phyloP scores from a whole-genome alignment of 2,888 invertebrate genomes.

The Cataglyphis rosenhaueri region DNA sequence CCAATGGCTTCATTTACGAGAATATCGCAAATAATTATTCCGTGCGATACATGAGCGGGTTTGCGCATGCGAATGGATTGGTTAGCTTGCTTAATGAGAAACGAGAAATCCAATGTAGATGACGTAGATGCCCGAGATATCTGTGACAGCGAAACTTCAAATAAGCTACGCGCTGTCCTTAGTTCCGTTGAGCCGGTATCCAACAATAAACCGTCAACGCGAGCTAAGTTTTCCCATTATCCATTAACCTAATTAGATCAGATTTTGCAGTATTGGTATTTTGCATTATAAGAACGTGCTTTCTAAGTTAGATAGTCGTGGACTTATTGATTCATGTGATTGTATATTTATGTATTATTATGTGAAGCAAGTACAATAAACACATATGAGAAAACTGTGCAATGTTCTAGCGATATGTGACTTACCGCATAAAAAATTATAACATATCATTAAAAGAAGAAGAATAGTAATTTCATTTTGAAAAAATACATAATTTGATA shows the following conservation, averaged over 20 bases:
- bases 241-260: conserved; percentile 83
- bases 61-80: conserved; percentile 34
- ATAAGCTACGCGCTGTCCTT: conserved; percentile 73
- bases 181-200: conserved; percentile 71
- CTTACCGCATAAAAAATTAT: not conserved
- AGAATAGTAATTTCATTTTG: not conserved
- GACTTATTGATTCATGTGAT: conserved; percentile 43
- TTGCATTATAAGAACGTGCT: conserved; percentile 41
- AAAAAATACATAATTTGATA: not conserved
- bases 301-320: conserved; percentile 66
- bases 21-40: conserved; percentile 71
- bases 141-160: conserved; percentile 65
- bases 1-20: conserved; percentile 56
- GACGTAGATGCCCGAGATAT: conserved; percentile 49
- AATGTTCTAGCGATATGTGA: not conserved
- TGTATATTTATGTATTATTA: conserved; percentile 13
- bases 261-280: conserved; percentile 78
- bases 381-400: not conserved
- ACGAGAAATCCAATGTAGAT: conserved; percentile 56
- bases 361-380: not conserved
- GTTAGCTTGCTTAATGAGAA: conserved; percentile 59
- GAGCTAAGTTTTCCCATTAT: conserved; percentile 82
- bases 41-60: conserved; percentile 41
- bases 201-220: conserved; percentile 82
- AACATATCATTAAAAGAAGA: not conserved